phyloP scores from a whole-genome alignment of 2,888 invertebrate species.

The Eupithecia exiguata region DNA sequence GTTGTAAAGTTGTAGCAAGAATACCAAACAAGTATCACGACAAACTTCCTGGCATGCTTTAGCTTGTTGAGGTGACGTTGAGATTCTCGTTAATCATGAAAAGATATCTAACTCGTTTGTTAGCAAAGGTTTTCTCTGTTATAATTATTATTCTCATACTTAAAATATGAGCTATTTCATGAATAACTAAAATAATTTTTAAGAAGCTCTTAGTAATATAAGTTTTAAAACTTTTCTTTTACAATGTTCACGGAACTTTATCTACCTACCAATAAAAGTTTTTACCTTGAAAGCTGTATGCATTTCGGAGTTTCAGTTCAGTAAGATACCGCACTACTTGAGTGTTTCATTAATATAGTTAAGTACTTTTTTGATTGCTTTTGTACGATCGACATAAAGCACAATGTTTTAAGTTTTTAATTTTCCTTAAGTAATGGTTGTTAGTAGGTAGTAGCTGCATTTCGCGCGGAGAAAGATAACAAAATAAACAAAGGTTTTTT shows the following conservation, averaged over 20 bases:
- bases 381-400: constrained; percentile 55
- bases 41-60: constrained; percentile 5
- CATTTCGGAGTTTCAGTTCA: background rate
- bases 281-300: constrained; percentile 6
- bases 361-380: constrained; percentile 21
- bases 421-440: constrained; percentile 68
- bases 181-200: background rate
- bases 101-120: background rate
- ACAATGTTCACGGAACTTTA: background rate
- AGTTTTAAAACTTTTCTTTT: background rate
- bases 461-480: constrained; percentile 65
- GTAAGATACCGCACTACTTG: constrained; percentile 2
- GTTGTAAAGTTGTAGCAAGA: constrained; percentile 19
- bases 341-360: constrained; percentile 18
- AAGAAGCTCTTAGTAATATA: background rate
- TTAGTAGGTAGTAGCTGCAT: constrained; percentile 64
- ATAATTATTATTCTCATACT: background rate
- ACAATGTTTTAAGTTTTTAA: constrained; percentile 68
- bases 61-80: constrained; percentile 7
- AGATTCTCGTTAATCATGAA: background rate
- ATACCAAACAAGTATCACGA: constrained; percentile 11
- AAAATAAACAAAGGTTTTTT: constrained; percentile 70
- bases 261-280: background rate
- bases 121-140: background rate
- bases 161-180: background rate